Evolutionary conservation across 2,113 vertebrate species (phyloP), one percentile per base, ranked within the genome.

Genomic region (Lontra canadensis): DNA sequence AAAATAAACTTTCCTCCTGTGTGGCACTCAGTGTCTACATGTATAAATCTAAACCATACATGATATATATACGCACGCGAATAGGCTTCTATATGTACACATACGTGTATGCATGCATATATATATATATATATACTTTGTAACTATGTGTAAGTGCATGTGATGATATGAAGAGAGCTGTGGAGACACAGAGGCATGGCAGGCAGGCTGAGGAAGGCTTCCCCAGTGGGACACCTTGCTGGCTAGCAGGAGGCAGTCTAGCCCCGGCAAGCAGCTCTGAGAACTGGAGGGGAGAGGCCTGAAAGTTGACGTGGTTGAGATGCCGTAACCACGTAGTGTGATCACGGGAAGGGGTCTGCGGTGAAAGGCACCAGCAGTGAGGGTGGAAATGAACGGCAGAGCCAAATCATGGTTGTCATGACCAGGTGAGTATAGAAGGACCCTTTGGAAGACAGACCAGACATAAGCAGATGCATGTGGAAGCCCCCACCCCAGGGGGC

Each of bases 291-390:
- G 20, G 21, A 34, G 59, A 67, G 47, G 36, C 34, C 61, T 6
- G 2, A 2, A n/a, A 31, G n/a, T 34, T 59, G 34, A n/a, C 4
- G 0, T 7, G 4, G 15, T 2, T 26, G 34, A 31, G 15, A n/a
- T 3, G 17, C 2, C 1, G 4, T 29, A 20, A 39, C 21, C 3
- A 7, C 5, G 8, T 0, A 0, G 12, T 18, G 20, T 4, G 23
- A 26, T 13, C 13, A 21, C 44, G 59, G 31, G 26, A 49, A n/a
- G 18, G 13, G 20, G 26, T 74, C 63, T 1, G 1, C 0, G 0
- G 26, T 0, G 29, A 14, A 6, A 69, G 23, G 8, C 0, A 0
- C 61, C 31, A 36, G 36, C 21, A 34, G 44, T 4, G 34, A 63
- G 12, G 17, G 34, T n/a, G 18, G 36, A 47, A 42, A 61, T 44